These are phyloP conservation scores for Leptonema lineaticorne DNA, from an alignment of 1,140 invertebrate species.

Conservation along the genomic window DNA sequence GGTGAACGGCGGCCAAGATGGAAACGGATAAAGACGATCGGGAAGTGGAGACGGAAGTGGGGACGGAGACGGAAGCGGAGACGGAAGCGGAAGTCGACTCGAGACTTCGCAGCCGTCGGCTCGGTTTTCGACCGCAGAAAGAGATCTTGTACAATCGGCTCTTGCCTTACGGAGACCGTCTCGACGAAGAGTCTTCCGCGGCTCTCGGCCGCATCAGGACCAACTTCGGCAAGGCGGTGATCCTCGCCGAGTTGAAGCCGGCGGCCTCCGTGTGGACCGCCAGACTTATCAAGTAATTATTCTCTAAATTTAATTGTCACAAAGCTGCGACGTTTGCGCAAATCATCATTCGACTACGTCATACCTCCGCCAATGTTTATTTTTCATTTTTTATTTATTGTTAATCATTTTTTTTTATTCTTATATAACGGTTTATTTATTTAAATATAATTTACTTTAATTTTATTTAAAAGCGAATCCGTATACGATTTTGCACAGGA, in stretches of 20 bases:
- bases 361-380: too few species aligned
- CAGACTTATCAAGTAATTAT: slow-evolving; percentile 62
- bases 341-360: neutral
- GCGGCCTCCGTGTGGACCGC: slow-evolving; percentile 64
- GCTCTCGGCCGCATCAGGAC: slow-evolving; percentile 67
- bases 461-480: too few species aligned
- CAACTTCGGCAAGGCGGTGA: slow-evolving; percentile 66
- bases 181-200: slow-evolving; percentile 64
- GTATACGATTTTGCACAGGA: too few species aligned
- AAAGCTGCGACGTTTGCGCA: too few species aligned
- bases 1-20: neutral
- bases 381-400: too few species aligned
- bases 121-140: slow-evolving; percentile 57
- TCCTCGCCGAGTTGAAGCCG: slow-evolving; percentile 68
- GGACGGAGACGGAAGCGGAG: neutral
- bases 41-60: neutral
- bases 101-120: neutral
- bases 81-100: neutral
- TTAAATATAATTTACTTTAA: too few species aligned
- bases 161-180: slow-evolving; percentile 64
- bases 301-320: neutral
- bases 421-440: too few species aligned
- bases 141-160: slow-evolving; percentile 66
- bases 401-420: too few species aligned
- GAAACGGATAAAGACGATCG: neutral